Conservation (phyloP, 2,797 vertebrate species). For the Gallirallus australis region DNA sequence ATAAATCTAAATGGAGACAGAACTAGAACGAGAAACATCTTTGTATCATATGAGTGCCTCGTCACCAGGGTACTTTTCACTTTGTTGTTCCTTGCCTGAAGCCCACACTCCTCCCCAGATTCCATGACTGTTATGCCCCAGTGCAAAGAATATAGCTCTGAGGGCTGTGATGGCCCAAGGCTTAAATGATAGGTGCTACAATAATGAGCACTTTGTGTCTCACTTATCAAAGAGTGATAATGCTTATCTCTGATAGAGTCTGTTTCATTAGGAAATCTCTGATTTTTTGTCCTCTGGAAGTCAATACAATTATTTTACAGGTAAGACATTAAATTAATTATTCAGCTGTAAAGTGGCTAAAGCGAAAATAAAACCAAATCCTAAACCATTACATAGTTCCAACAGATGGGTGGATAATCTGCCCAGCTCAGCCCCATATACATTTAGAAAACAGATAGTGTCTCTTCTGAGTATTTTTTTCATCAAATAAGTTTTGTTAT, state of each 20-base stretch:
- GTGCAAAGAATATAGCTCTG: background rate
- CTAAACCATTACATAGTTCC: background rate
- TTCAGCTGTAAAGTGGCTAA: background rate
- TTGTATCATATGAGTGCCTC: background rate
- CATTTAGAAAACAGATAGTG: background rate
- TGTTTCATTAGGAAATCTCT: background rate
- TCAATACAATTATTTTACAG: background rate
- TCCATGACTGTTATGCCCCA: background rate
- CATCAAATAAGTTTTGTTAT: background rate
- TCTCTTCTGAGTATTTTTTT: background rate
- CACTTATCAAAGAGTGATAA: background rate
- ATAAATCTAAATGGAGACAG: background rate
- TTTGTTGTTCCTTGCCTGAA: background rate
- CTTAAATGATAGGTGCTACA: background rate
- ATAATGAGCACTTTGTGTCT: background rate
- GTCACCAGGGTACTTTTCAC: background rate
- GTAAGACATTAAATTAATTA: background rate
- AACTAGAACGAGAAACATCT: background rate
- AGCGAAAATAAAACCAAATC: background rate
- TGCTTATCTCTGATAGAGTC: background rate
- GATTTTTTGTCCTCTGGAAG: background rate
- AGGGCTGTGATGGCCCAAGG: no score
- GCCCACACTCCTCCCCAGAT: background rate
- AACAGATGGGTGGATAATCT: background rate
- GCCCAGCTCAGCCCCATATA: fast-evolving